Conservation (phyloP, 2,797 vertebrate species). For the Pterois miles region DNA sequence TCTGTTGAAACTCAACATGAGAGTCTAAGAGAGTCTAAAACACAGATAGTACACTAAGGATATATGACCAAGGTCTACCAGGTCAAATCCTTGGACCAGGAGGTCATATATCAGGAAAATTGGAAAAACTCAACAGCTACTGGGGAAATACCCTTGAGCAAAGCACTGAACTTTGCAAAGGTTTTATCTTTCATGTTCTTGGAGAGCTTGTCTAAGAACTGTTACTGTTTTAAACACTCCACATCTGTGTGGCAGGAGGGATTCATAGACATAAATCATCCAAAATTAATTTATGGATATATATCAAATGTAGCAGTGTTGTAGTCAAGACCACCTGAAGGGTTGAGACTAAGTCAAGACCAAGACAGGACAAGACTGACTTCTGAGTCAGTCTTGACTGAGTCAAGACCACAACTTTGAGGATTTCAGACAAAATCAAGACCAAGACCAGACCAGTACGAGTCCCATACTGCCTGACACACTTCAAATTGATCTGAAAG, state of each 20-base stretch:
- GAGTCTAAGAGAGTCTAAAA: constrained; percentile 45
- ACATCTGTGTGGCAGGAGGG: fast-evolving
- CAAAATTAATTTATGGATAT: neutral
- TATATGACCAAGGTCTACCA: constrained; percentile 11
- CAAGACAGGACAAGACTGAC: no score
- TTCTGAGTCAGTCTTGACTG: no score
- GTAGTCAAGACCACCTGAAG: no score
- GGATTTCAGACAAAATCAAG: no score
- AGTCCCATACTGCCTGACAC: no score
- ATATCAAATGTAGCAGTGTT: no score
- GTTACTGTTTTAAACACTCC: neutral
- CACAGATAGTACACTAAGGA: constrained; percentile 30
- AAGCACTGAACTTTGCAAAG: neutral
- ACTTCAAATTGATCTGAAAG: no score
- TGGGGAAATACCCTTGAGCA: neutral
- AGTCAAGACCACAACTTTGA: no score
- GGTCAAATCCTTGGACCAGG: constrained; percentile 29
- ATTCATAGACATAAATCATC: neutral
- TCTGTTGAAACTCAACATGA: constrained; percentile 58
- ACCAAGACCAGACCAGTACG: no score
- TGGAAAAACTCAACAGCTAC: neutral
- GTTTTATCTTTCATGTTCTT: neutral
- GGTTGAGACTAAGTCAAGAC: no score
- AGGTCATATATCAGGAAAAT: neutral
- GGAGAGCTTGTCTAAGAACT: neutral